These are phyloP conservation scores for Oreotrochilus melanogaster DNA, from an alignment of 2,113 vertebrate species.

Conservation along the genomic window DNA sequence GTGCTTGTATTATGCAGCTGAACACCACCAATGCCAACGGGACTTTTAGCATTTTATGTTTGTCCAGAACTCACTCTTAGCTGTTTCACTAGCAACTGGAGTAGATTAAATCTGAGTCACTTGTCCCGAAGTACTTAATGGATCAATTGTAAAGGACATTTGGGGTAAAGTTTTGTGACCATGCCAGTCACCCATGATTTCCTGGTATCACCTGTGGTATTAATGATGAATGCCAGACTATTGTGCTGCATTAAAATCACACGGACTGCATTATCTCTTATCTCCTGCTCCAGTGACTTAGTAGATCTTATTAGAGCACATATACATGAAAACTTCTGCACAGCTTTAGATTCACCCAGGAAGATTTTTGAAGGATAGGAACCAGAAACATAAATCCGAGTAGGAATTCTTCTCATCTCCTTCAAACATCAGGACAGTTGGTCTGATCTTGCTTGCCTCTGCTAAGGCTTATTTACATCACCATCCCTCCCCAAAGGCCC, in stretches of 20 bases:
- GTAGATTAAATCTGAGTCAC: not conserved
- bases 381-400: not conserved
- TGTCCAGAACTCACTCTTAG: not conserved
- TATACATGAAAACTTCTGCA: not conserved
- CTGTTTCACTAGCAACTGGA: not conserved
- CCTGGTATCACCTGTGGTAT: slow-evolving; percentile 18
- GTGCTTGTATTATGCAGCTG: not conserved
- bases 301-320: not conserved
- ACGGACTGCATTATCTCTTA: slow-evolving; percentile 8
- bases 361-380: not conserved
- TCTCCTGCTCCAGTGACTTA: slow-evolving; percentile 18
- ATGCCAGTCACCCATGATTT: slow-evolving; percentile 26
- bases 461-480: not conserved
- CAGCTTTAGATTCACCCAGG: not conserved
- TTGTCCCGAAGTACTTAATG: slow-evolving; percentile 24
- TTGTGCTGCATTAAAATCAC: slow-evolving; percentile 63
- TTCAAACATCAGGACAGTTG: not conserved
- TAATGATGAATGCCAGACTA: slow-evolving; percentile 28
- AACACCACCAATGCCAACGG: not conserved
- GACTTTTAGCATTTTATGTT: not conserved
- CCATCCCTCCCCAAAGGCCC: accelerated
- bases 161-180: slow-evolving; percentile 9
- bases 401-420: not conserved
- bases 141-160: slow-evolving; percentile 4
- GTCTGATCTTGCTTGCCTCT: not conserved